Base-by-base conservation (phyloP, 2,113 vertebrate species). In the Sapayoa aenigma region DNA sequence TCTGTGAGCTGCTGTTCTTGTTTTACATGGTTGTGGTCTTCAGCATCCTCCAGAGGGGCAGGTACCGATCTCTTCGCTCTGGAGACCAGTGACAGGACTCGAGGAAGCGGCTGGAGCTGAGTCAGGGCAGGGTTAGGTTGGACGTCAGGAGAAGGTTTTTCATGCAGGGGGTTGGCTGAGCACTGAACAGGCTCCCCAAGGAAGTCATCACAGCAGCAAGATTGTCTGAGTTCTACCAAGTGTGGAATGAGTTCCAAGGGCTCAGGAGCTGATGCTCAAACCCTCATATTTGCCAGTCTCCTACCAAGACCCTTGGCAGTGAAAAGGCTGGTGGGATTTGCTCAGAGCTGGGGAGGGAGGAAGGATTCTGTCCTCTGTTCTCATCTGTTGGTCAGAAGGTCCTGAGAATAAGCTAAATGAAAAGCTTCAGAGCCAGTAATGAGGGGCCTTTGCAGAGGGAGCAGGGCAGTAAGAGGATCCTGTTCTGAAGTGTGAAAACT, bases 41-140 rank as follows among this genome's bases (percentile, higher is more conserved):
- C 17, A 12, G 5, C 21, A 11, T 69, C 55, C 30, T 83, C n/a
- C 7, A 18, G 3, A 31, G 49, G n/a, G n/a, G 28, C 7, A 20
- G 63, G 47, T 5, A 1, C 11, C 15, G 47, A 31, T 41, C n/a
- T 27, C 14, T 18, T 19, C 9, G 0, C 8, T 31, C 63, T 35
- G 0, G 0, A 55, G 17, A 11, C 5, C 47, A 6, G 60, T 63
- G 60, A 6, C 37, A 21, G 60, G 18, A 63, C 37, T 19, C 4
- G 11, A 30, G 33, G 33, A n/a, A 75, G 12, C 14, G 39, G 63
- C n/a, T 55, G 63, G 17, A 69, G 79, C 47, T 23, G n/a, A 5
- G 55, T 31, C 47, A 23, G 55, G 11, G 17, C 10, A 41, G 55
- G 17, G 31, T 89, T 37, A 7, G 37, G 9, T 24, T 66, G 87